Percentiles rank a stretch among this genome's conserved stretches.
Evolutionary conservation across 2,888 invertebrate species (phyloP).

Genomic region (Idaea straminata): DNA sequence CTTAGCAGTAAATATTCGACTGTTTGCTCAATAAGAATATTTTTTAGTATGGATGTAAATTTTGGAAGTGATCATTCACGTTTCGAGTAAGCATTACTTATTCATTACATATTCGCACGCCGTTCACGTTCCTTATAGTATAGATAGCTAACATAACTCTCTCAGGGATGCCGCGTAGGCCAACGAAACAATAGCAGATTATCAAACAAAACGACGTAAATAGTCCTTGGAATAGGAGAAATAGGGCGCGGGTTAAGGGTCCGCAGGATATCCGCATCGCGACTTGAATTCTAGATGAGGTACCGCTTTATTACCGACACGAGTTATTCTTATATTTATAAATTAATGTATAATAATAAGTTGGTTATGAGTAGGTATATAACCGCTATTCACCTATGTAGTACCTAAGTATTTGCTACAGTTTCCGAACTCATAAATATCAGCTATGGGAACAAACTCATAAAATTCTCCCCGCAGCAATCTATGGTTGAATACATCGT

Average conservation of each 20-base stretch:
- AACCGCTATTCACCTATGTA: neutral
- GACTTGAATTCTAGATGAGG: constrained; percentile 75
- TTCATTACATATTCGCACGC: constrained; percentile 70
- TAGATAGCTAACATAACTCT: constrained; percentile 77
- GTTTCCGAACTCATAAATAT: neutral
- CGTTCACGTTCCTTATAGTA: constrained; percentile 70
- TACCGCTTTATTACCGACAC: constrained; percentile 26
- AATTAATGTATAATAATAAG: constrained; percentile 13
- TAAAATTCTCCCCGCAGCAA: constrained; percentile 19
- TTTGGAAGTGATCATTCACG: constrained; percentile 32
- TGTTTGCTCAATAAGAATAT: neutral
- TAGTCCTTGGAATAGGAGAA: constrained; percentile 70
- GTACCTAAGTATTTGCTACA: neutral
- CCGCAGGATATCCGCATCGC: constrained; percentile 66
- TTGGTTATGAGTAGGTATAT: neutral
- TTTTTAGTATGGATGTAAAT: constrained; percentile 9
- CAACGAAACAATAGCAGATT: constrained; percentile 77
- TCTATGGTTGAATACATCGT: constrained; percentile 31
- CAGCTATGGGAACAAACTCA: constrained; percentile 6
- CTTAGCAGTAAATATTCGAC: neutral
- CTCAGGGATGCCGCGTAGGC: constrained; percentile 65
- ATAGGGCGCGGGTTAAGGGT: constrained; percentile 73
- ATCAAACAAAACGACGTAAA: constrained; percentile 78
- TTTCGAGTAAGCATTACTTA: constrained; percentile 45
- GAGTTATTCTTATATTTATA: constrained; percentile 26